Evolutionary conservation across 2,797 vertebrate genomes (phyloP).

Genomic region (Melanogrammus aeglefinus): DNA sequence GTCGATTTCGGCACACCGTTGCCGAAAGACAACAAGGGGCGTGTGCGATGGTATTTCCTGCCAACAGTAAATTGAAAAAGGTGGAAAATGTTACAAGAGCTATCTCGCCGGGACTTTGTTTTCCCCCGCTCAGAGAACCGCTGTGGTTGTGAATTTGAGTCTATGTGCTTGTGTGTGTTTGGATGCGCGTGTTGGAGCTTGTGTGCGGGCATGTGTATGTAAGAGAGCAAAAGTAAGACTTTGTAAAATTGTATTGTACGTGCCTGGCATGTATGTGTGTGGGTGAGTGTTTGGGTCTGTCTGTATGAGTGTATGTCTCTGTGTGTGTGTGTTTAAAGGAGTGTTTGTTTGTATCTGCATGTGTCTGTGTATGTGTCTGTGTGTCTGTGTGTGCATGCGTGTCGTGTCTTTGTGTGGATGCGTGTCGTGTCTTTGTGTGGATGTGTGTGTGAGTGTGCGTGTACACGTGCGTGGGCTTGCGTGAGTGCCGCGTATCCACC

Average conservation of each 20-base stretch:
- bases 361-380: conserved; percentile 8
- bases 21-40: neutral
- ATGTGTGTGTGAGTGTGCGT: neutral
- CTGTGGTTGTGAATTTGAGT: neutral
- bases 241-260: neutral
- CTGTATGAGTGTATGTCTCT: conserved; percentile 2
- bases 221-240: neutral
- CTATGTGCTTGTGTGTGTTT: conserved; percentile 2
- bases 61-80: conserved; percentile 48
- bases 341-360: conserved; percentile 4
- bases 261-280: neutral
- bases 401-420: no score
- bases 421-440: neutral
- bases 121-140: conserved; percentile 10
- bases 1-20: neutral
- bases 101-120: conserved; percentile 38
- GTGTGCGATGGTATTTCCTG: conserved; percentile 6
- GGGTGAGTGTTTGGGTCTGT: conserved; percentile 7
- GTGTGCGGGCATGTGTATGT: neutral
- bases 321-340: neutral
- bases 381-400: neutral
- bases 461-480: neutral
- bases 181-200: neutral
- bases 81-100: conserved; percentile 42
- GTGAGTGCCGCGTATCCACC: conserved; percentile 7